phyloP scores from a whole-genome alignment of 2,113 vertebrate species.

The Mesocricetus auratus region DNA sequence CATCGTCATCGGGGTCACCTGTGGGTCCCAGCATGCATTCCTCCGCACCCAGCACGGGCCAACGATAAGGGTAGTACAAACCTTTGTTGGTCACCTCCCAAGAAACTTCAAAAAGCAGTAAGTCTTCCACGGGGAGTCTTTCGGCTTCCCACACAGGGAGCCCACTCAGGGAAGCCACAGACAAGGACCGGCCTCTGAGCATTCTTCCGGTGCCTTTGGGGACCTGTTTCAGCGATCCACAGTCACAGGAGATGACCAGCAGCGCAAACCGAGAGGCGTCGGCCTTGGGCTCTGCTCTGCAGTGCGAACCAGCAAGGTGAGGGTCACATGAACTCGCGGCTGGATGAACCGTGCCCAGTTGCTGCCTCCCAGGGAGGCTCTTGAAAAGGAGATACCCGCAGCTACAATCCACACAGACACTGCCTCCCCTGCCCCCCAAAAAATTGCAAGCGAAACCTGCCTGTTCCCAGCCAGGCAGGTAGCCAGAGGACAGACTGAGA shows the following conservation, averaged over 20 bases:
- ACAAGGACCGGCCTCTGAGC: slow-evolving; percentile 93
- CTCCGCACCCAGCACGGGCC: background rate
- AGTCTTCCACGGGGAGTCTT: slow-evolving; percentile 92
- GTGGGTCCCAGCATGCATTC: background rate
- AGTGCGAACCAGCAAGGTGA: slow-evolving; percentile 77
- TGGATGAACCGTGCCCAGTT: background rate
- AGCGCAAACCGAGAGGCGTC: slow-evolving; percentile 51
- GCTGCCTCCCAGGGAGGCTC: slow-evolving; percentile 23
- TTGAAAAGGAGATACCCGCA: background rate
- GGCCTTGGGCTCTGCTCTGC: slow-evolving; percentile 70
- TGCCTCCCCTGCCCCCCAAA: background rate
- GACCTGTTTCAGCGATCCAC: background rate
- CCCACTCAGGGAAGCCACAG: slow-evolving; percentile 94
- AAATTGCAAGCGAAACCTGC: background rate
- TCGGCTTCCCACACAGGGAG: slow-evolving; percentile 94
- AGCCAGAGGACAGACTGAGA: slow-evolving; percentile 28
- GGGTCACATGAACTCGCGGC: slow-evolving; percentile 74
- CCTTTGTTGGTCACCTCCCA: slow-evolving; percentile 99
- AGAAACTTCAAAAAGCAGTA: slow-evolving; percentile 95
- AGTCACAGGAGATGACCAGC: background rate
- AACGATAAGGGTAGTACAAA: slow-evolving; percentile 76
- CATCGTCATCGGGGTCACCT: background rate
- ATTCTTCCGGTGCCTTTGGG: slow-evolving; percentile 81
- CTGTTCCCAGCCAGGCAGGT: slow-evolving; percentile 56
- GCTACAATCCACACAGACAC: background rate